Conservation (phyloP, 1,140 invertebrate species). For the Pogonus chalceus region DNA sequence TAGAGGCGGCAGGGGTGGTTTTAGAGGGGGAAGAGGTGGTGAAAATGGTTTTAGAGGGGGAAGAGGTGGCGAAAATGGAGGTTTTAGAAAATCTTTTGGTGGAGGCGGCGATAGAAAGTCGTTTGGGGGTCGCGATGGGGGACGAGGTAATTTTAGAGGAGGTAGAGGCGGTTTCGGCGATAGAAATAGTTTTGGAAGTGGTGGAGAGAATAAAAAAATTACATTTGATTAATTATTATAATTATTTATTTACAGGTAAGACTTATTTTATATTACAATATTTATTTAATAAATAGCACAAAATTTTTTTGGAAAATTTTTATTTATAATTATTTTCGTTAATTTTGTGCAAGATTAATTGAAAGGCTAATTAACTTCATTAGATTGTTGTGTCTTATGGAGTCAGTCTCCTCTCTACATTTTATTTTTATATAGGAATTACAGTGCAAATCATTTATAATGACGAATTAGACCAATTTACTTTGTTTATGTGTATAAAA, state of each 20-base stretch:
- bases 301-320: too few species aligned
- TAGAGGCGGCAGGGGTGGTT: conserved; percentile 26
- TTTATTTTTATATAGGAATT: too few species aligned
- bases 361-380: too few species aligned
- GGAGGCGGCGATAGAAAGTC: conserved; percentile 22
- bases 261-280: too few species aligned
- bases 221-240: conserved; percentile 59
- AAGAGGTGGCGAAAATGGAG: conserved; percentile 34
- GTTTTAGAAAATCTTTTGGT: conserved; percentile 19
- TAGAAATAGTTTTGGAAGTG: conserved; percentile 45
- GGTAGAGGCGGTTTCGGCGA: conserved; percentile 37
- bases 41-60: conserved; percentile 22
- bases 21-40: conserved; percentile 22
- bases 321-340: too few species aligned
- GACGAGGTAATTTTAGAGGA: conserved; percentile 27
- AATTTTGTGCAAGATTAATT: too few species aligned
- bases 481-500: too few species aligned
- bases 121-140: conserved; percentile 23
- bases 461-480: too few species aligned
- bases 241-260: conserved; percentile 7
- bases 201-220: conserved; percentile 66
- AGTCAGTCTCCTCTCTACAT: too few species aligned
- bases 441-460: too few species aligned
- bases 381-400: too few species aligned
- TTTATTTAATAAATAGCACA: too few species aligned